A percentile compares a stretch with the other conserved stretches of the same genome.
phyloP scores from a whole-genome alignment of 2,797 vertebrate species.

The Acrocephalus scirpaceus region DNA sequence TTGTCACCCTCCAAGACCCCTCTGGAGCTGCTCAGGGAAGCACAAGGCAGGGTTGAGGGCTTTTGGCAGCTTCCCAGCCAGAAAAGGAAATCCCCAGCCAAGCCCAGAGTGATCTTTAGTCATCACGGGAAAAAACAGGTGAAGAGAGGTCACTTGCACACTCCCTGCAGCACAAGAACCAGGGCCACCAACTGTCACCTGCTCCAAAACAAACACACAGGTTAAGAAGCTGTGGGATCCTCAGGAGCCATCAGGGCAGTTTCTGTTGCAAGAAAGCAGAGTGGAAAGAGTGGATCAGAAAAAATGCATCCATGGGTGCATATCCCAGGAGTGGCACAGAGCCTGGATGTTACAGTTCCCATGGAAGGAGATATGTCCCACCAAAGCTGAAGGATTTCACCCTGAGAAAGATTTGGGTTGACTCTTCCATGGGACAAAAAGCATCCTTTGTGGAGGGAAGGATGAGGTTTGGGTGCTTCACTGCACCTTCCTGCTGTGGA shows the following conservation, averaged over 20 bases:
- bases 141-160: neutral
- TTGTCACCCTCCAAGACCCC: neutral
- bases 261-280: fast-evolving
- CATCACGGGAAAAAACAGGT: neutral
- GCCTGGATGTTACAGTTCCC: neutral
- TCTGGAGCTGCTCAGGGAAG: fast-evolving
- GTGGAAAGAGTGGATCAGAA: neutral
- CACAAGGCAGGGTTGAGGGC: neutral
- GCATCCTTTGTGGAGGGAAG: neutral
- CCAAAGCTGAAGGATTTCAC: neutral
- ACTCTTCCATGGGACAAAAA: neutral
- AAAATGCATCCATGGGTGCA: neutral
- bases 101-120: neutral
- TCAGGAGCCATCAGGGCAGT: neutral
- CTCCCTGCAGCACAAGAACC: neutral
- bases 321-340: fast-evolving
- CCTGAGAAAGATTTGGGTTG: neutral
- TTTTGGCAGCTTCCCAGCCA: neutral
- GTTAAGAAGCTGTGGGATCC: neutral
- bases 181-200: neutral
- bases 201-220: neutral
- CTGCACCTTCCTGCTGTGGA: neutral
- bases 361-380: neutral
- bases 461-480: neutral
- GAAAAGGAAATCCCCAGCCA: neutral